Percentiles rank a stretch among this genome's conserved stretches.
These are phyloP conservation scores for Ennomos fuscantarius DNA, from an alignment of 2,888 invertebrate species.

Conservation along the genomic window DNA sequence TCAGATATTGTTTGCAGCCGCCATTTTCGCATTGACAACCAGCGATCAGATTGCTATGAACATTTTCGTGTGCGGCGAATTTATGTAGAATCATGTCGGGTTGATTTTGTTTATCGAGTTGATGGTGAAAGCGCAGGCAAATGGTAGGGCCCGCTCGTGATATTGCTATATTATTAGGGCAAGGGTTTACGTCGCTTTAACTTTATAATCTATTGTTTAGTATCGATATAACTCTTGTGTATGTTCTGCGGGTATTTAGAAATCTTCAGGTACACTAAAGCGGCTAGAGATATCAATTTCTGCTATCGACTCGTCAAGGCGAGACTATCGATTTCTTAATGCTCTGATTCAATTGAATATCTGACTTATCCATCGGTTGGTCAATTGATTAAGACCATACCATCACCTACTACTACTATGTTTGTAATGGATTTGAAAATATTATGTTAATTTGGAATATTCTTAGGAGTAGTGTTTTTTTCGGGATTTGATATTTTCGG, in stretches of 20 bases:
- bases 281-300: conserved; percentile 14
- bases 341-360: conserved; percentile 16
- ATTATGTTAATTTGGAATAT: too few relatives aligned
- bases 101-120: conserved; percentile 53
- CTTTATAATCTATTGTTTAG: conserved; percentile 28
- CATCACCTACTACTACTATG: too few relatives aligned
- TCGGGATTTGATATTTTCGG: too few relatives aligned
- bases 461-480: too few relatives aligned
- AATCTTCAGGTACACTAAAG: conserved; percentile 4
- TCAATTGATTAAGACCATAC: neutral
- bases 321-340: conserved; percentile 26
- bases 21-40: conserved; percentile 63
- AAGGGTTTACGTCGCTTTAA: conserved; percentile 24
- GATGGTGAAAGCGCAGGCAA: conserved; percentile 47
- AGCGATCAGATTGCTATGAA: conserved; percentile 53
- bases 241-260: conserved; percentile 20
- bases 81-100: conserved; percentile 55
- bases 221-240: conserved; percentile 15
- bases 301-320: conserved; percentile 12
- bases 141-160: conserved; percentile 38
- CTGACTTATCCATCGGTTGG: conserved; percentile 10
- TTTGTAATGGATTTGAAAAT: too few relatives aligned
- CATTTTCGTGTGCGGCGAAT: conserved; percentile 45
- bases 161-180: conserved; percentile 22
- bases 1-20: conserved; percentile 59